These are phyloP conservation scores for Labia minor DNA, from an alignment of 2,888 invertebrate genomes.

Conservation along the genomic window DNA sequence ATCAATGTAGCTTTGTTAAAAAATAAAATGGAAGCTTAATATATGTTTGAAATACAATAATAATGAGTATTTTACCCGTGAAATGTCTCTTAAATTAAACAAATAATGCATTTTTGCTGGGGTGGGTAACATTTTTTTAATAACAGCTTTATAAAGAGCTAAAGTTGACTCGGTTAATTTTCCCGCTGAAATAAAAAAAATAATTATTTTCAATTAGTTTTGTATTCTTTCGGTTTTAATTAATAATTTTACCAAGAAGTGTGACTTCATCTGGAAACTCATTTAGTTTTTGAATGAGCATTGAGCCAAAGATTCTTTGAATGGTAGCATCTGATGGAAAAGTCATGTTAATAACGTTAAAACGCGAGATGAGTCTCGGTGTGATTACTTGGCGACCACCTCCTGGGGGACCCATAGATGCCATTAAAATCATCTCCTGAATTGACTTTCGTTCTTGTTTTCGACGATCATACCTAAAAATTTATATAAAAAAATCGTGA, in stretches of 20 bases:
- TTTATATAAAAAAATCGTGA: background rate
- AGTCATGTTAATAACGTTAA: slow-evolving; percentile 65
- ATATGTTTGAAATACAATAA: too few species aligned
- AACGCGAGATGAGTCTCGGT: slow-evolving; percentile 63
- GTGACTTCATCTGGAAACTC: slow-evolving; percentile 73
- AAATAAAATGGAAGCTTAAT: too few species aligned
- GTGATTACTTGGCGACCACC: slow-evolving; percentile 75
- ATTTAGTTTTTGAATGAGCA: slow-evolving; percentile 66
- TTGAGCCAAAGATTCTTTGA: slow-evolving; percentile 68
- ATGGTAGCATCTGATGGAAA: slow-evolving; percentile 73
- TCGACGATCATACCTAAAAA: slow-evolving; percentile 52
- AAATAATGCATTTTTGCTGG: slow-evolving; percentile 83
- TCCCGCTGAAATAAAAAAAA: slow-evolving; percentile 41
- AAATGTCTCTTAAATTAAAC: slow-evolving; percentile 80
- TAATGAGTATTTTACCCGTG: slow-evolving; percentile 63
- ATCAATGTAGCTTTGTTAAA: too few species aligned
- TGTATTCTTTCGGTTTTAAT: too few species aligned
- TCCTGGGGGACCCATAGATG: slow-evolving; percentile 78
- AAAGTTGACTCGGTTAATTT: slow-evolving; percentile 63
- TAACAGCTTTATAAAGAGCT: slow-evolving; percentile 63
- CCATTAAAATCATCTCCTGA: slow-evolving; percentile 65
- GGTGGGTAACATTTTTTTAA: slow-evolving; percentile 67
- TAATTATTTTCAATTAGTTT: background rate
- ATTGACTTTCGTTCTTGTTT: slow-evolving; percentile 49
- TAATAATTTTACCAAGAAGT: slow-evolving; percentile 50